Conservation (phyloP, 2,113 vertebrate genomes). For the Caranx ignobilis region DNA sequence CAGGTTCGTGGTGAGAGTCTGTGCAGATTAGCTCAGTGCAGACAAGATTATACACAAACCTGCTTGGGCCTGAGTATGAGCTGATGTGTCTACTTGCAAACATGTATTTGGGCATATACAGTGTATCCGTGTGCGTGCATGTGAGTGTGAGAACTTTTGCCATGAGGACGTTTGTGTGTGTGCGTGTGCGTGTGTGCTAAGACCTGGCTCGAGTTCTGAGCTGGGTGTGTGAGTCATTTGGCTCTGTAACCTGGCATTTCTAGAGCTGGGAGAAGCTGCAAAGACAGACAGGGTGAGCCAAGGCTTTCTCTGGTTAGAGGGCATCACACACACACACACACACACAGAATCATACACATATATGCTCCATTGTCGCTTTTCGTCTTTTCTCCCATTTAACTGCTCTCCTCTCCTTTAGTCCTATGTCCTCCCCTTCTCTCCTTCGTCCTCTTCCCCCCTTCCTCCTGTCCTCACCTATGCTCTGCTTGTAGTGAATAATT, state of each 20-base stretch:
- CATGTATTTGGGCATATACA: conserved; percentile 19
- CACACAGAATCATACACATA: conserved; percentile 15
- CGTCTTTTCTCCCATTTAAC: conserved; percentile 33
- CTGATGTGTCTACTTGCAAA: conserved; percentile 42
- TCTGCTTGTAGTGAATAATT: conserved; percentile 69
- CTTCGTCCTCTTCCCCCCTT: not conserved
- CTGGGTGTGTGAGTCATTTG: conserved; percentile 75
- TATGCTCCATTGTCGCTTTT: conserved; percentile 40
- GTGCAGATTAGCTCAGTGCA: conserved; percentile 51
- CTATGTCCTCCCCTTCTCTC: not conserved
- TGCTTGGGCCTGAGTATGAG: conserved; percentile 35
- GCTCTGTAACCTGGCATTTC: conserved; percentile 65
- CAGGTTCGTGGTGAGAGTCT: conserved; percentile 33
- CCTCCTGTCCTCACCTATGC: conserved; percentile 49
- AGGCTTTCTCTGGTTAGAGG: conserved; percentile 69
- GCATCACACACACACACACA: conserved; percentile 37
- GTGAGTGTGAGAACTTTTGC: conserved; percentile 16
- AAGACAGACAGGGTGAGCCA: conserved; percentile 70
- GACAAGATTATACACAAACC: conserved; percentile 59
- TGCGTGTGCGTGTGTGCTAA: conserved; percentile 53
- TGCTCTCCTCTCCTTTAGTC: conserved; percentile 9
- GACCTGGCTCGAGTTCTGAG: conserved; percentile 64
- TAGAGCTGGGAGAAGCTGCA: conserved; percentile 65
- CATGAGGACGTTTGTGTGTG: conserved; percentile 44
- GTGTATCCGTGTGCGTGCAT: not conserved